Percentiles rank a stretch among this genome's conserved stretches.
Conservation (phyloP, 2,113 vertebrate genomes). For the Rhea americana region DNA sequence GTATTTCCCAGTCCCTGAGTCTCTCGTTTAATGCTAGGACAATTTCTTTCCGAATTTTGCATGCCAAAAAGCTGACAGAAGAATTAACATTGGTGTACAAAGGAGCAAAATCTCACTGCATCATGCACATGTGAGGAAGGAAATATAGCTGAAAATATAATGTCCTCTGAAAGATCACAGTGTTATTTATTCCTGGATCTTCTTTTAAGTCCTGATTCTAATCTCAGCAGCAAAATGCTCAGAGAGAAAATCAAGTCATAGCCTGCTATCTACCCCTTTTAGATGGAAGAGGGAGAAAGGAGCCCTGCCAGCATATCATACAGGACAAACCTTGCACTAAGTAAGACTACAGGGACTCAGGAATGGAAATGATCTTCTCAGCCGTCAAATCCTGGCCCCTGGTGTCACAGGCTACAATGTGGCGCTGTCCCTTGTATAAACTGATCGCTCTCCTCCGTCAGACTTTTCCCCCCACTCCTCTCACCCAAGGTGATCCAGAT, state of each 20-base stretch:
- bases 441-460: background rate
- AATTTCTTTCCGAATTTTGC: constrained; percentile 52
- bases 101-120: constrained; percentile 42
- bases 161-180: background rate
- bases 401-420: background rate
- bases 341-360: background rate
- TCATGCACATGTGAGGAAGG: background rate
- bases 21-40: constrained; percentile 40
- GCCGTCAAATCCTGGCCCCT: background rate
- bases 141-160: constrained; percentile 49
- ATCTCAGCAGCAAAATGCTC: constrained; percentile 3
- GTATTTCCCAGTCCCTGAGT: constrained; percentile 67
- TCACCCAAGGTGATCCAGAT: background rate
- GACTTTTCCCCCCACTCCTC: background rate
- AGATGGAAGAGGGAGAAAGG: background rate
- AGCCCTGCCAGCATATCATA: constrained; percentile 16
- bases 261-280: background rate
- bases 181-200: background rate
- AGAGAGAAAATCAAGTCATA: constrained; percentile 18
- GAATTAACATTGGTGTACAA: constrained; percentile 48
- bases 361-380: constrained; percentile 30
- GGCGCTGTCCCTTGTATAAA: background rate
- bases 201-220: constrained; percentile 40
- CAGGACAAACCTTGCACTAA: constrained; percentile 29
- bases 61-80: constrained; percentile 72